Base-by-base conservation (phyloP, 2,113 vertebrate genomes). In the Choloepus hoffmanni region DNA sequence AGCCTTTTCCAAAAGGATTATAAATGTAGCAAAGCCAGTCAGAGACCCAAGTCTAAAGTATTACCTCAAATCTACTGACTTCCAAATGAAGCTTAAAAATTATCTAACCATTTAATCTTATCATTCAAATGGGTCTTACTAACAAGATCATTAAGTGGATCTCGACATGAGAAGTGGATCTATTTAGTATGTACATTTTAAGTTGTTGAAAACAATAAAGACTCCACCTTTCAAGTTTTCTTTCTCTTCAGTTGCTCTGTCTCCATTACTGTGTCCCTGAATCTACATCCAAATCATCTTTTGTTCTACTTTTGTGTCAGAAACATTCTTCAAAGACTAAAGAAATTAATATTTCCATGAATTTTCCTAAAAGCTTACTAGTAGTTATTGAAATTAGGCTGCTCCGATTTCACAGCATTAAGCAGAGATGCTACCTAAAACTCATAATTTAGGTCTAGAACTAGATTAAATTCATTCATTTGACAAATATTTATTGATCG, bases 401-500 rank as follows among this genome's bases (percentile, higher is more conserved):
- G 40, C n/a, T 88, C 8, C 68, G 2, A 83, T 84, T 50, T 87
- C 73, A 90, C 1, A 68, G 24, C 30, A 72, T 15, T 63, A 74
- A 92, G 58, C 40, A 92, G 48, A 33, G 36, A 67, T 48, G 24
- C 77, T 72, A 74, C 76, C 81, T 84, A 86, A 65, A 95, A 87
- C 58, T 84, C 53, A 30, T 19, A 33, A 63, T 8, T 89, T 60
- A 50, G 50, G 5, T 92, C 26, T 67, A 68, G 28, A 76, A 88
- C 19, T 43, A 87, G 78, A 70, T 2, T 74, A 13, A 92, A 19
- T 79, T 65, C 2, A 55, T 87, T 87, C 18, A 95, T 58, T 95
- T 33, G 82, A 83, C 50, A 95, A 53, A 72, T 70, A 86, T 40
- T 89, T 73, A 74, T 82, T 70, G 28, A 94, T 28, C 81, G n/a